Conservation (phyloP, 2,797 vertebrate genomes). For the Aulostomus chinensis region DNA sequence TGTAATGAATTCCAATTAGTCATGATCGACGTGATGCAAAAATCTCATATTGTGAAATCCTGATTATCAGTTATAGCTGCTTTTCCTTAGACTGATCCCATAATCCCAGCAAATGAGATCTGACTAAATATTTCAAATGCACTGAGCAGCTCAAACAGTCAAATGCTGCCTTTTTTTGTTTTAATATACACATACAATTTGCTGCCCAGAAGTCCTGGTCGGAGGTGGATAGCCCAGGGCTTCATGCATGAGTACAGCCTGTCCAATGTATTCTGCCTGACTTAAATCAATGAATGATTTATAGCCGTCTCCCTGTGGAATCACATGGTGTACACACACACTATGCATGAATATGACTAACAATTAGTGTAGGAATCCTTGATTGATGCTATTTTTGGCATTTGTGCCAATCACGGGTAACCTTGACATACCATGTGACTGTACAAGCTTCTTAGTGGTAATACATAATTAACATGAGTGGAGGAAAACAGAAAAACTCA, state of each 20-base stretch:
- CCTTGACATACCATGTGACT: slow-evolving; percentile 24
- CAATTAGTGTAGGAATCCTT: slow-evolving; percentile 23
- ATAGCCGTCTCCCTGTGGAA: slow-evolving; percentile 20
- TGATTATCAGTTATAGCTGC: too few species aligned
- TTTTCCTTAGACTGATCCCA: too few species aligned
- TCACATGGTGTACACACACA: slow-evolving; percentile 5
- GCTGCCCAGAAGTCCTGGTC: slow-evolving; percentile 14
- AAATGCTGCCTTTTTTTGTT: too few species aligned
- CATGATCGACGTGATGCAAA: too few species aligned
- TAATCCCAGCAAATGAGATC: background rate
- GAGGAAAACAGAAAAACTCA: slow-evolving; percentile 28
- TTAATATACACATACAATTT: slow-evolving; percentile 6
- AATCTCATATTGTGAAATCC: too few species aligned
- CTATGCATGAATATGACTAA: slow-evolving; percentile 22
- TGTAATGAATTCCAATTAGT: too few species aligned
- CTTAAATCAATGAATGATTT: slow-evolving; percentile 60
- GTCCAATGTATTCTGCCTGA: slow-evolving; percentile 32
- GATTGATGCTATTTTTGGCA: slow-evolving; percentile 36
- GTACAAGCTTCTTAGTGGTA: slow-evolving; percentile 18
- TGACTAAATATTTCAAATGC: slow-evolving; percentile 25
- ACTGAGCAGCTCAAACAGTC: slow-evolving; percentile 9
- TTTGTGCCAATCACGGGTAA: slow-evolving; percentile 24
- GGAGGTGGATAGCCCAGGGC: slow-evolving; percentile 20
- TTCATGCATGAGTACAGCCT: slow-evolving; percentile 34
- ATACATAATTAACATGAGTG: slow-evolving; percentile 56